Evolutionary conservation across 2,888 invertebrate species (phyloP).

Genomic region (Spilarctia lutea): DNA sequence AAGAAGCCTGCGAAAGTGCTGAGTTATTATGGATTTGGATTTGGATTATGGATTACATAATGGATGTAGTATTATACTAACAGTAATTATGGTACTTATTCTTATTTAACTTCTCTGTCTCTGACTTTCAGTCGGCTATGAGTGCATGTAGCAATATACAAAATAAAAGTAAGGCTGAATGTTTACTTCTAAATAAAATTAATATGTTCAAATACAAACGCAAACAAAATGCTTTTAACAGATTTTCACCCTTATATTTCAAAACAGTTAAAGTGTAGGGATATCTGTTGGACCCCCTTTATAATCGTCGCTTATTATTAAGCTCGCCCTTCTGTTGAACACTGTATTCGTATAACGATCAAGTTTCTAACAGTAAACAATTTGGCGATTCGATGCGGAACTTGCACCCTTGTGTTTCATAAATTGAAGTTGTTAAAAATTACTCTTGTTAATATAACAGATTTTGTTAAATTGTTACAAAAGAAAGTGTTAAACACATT

Average conservation of each 20-base stretch:
- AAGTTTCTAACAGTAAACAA: conserved; percentile 68
- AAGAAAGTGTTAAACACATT: neutral
- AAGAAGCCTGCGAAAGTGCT: no score
- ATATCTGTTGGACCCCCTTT: conserved; percentile 62
- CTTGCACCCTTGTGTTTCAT: conserved; percentile 29
- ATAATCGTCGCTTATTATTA: conserved; percentile 79
- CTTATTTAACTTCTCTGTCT: neutral
- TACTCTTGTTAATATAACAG: neutral
- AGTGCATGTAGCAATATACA: neutral
- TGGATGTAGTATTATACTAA: no score
- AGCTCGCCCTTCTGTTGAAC: conserved; percentile 66
- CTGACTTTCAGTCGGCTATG: neutral
- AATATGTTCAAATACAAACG: neutral
- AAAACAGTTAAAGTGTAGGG: conserved; percentile 44
- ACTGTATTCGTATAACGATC: conserved; percentile 65
- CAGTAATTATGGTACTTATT: no score
- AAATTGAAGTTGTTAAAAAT: neutral
- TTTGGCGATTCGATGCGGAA: conserved; percentile 61
- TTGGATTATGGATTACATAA: no score
- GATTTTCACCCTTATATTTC: conserved; percentile 50
- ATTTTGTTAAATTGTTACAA: neutral
- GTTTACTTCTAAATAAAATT: neutral
- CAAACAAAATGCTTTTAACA: conserved; percentile 18
- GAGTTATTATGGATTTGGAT: no score
- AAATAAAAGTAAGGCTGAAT: neutral